Percentiles rank a stretch among this genome's conserved stretches.
Evolutionary conservation across 1,140 invertebrate genomes (phyloP).

Genomic region (Ladona fulva): DNA sequence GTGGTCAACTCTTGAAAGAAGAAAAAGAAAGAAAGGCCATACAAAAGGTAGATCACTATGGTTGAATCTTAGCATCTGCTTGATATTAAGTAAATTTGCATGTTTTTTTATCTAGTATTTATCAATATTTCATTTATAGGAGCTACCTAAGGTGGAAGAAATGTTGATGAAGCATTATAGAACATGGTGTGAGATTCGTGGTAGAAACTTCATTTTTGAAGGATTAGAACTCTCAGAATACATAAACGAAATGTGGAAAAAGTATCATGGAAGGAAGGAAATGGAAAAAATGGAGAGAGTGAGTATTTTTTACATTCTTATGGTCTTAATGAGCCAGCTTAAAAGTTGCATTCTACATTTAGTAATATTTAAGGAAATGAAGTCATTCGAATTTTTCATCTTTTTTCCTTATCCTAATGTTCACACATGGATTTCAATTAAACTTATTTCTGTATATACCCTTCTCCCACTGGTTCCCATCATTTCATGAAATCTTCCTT

Average conservation of each 20-base stretch:
- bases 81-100: not conserved
- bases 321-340: too few relatives aligned
- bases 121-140: not conserved
- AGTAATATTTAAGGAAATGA: too few relatives aligned
- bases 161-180: not conserved
- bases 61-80: not conserved
- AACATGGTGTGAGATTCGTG: not conserved
- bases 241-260: not conserved
- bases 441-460: too few relatives aligned
- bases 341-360: too few relatives aligned
- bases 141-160: not conserved
- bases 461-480: too few relatives aligned
- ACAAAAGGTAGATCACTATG: slow-evolving; percentile 39
- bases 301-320: not conserved
- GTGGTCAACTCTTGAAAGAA: slow-evolving; percentile 69
- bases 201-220: not conserved
- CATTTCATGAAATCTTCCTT: too few relatives aligned
- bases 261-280: not conserved
- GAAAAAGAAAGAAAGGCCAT: slow-evolving; percentile 72
- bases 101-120: not conserved
- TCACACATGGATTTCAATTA: too few relatives aligned
- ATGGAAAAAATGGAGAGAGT: not conserved
- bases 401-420: too few relatives aligned
- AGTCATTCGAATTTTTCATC: too few relatives aligned
- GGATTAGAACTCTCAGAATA: not conserved